Percentiles rank a stretch among this genome's conserved stretches.
Evolutionary conservation across 1,140 invertebrate genomes (phyloP).

Genomic region (Orussus abietinus): DNA sequence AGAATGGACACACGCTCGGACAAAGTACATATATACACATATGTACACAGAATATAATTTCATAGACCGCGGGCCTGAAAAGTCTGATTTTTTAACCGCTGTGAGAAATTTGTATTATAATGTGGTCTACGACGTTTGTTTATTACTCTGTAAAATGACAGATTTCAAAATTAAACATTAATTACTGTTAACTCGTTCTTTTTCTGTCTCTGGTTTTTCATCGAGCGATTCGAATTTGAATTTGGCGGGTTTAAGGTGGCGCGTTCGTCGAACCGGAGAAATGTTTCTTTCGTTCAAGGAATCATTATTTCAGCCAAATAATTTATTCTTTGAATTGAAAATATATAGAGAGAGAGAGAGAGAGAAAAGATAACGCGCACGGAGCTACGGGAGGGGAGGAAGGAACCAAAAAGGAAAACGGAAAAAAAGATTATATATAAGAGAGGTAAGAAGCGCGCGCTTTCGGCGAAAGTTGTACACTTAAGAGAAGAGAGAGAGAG

Average conservation of each 20-base stretch:
- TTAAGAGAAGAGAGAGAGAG: too few species aligned
- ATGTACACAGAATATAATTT: too few species aligned
- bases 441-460: too few species aligned
- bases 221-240: background rate
- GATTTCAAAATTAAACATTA: constrained; percentile 53
- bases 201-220: background rate
- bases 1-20: constrained; percentile 18
- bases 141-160: constrained; percentile 51
- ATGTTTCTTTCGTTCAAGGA: background rate
- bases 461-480: too few species aligned
- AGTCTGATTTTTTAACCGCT: constrained; percentile 55
- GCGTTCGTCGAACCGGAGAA: background rate
- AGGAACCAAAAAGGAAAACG: too few species aligned
- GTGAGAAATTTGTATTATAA: constrained; percentile 50
- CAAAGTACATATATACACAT: too few species aligned
- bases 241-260: background rate
- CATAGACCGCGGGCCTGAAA: constrained; percentile 46
- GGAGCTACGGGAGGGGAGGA: too few species aligned
- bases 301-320: background rate
- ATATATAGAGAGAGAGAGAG: too few species aligned
- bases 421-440: too few species aligned
- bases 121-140: constrained; percentile 50
- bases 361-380: too few species aligned
- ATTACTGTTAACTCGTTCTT: constrained; percentile 46
- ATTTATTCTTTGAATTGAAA: too few species aligned